Conservation (phyloP, 2,888 invertebrate genomes). For the Zeuzera pyrina region DNA sequence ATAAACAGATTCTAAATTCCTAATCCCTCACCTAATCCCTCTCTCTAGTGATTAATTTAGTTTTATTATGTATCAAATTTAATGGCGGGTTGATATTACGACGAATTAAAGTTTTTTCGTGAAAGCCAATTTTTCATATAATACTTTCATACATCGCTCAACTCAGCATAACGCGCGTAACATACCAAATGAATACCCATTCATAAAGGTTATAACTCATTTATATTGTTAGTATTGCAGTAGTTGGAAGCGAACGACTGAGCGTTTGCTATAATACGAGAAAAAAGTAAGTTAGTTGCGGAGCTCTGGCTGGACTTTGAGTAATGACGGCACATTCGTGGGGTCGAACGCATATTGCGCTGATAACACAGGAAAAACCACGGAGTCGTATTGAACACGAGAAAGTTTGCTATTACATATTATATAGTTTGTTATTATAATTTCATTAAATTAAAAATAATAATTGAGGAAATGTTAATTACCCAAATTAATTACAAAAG, state of each 20-base stretch:
- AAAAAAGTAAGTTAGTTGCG: slow-evolving; percentile 38
- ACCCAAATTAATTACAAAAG: too few relatives aligned
- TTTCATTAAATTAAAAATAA: too few relatives aligned
- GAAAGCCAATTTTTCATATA: too few relatives aligned
- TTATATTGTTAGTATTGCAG: slow-evolving; percentile 15
- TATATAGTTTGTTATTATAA: too few relatives aligned
- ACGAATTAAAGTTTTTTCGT: too few relatives aligned
- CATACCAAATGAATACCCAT: slow-evolving; percentile 16
- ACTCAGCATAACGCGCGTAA: background rate
- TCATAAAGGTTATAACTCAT: slow-evolving; percentile 21
- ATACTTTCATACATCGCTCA: background rate
- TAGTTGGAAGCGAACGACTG: slow-evolving; percentile 18
- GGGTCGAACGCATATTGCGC: slow-evolving; percentile 57
- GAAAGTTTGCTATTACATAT: too few relatives aligned
- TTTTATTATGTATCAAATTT: too few relatives aligned
- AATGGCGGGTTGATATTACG: too few relatives aligned
- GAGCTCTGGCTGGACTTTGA: slow-evolving; percentile 46
- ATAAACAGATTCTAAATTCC: too few relatives aligned
- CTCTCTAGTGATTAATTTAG: too few relatives aligned
- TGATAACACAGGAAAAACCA: slow-evolving; percentile 17
- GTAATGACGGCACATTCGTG: slow-evolving; percentile 58
- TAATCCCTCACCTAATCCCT: too few relatives aligned
- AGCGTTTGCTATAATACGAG: slow-evolving; percentile 36
- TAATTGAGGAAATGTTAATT: too few relatives aligned
- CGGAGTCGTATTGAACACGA: slow-evolving; percentile 17